Evolutionary conservation across 92 coral and sea anemone species (phyloP).

Genomic region (Hydrozoanthus gracilis): DNA sequence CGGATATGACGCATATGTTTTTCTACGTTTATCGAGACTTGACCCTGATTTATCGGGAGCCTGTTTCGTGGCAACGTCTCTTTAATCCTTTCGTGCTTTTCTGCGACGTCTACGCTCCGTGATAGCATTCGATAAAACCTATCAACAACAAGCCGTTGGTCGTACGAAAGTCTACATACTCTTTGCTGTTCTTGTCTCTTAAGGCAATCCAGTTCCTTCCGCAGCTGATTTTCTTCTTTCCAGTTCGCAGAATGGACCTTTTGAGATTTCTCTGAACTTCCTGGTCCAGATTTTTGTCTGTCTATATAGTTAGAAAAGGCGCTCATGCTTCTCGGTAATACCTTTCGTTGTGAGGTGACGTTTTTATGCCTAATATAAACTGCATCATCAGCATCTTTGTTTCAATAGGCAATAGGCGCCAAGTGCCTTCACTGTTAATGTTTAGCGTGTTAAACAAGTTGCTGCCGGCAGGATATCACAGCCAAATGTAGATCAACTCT

Average conservation of each 20-base stretch:
- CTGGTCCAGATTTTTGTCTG: conserved; percentile 85
- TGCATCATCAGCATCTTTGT: neutral
- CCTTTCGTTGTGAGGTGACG: neutral
- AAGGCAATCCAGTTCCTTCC: conserved; percentile 83
- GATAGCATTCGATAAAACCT: conserved; percentile 84
- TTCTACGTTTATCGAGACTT: conserved; percentile 40
- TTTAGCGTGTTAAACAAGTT: no score
- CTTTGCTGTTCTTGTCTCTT: conserved; percentile 86
- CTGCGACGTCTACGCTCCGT: conserved; percentile 83
- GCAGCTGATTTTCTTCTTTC: conserved; percentile 95
- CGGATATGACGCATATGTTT: conserved; percentile 65
- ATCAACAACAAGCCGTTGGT: conserved; percentile 87
- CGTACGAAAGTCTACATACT: conserved; percentile 79
- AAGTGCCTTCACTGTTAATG: no score
- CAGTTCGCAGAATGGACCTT: conserved; percentile 98
- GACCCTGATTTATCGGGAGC: conserved; percentile 7
- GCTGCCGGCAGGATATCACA: no score
- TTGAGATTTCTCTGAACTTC: conserved; percentile 97
- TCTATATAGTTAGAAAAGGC: conserved; percentile 89
- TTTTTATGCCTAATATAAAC: neutral
- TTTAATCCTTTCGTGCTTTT: conserved; percentile 75
- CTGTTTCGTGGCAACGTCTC: conserved; percentile 51
- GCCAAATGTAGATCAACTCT: neutral
- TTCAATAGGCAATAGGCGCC: neutral
- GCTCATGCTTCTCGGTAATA: conserved; percentile 40